Conservation (phyloP, 2,797 vertebrate genomes). For the Ciconia nigra region DNA sequence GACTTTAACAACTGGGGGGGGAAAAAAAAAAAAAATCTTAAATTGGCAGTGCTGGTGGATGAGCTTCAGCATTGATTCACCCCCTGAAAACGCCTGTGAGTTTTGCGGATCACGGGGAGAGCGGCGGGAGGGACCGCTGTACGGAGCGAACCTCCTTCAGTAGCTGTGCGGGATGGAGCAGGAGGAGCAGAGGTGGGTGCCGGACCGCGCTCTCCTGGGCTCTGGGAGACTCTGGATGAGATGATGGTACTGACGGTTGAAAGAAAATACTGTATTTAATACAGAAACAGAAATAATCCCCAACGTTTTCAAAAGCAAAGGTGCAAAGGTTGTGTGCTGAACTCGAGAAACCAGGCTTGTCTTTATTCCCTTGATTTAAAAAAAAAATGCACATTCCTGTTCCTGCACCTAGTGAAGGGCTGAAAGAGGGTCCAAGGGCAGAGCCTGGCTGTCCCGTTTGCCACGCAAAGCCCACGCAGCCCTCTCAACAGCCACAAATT, state of each 20-base stretch:
- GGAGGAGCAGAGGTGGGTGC: background rate
- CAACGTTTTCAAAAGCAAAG: accelerated
- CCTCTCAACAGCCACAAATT: background rate
- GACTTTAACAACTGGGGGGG: background rate
- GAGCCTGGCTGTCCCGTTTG: background rate
- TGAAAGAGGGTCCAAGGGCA: background rate
- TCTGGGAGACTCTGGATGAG: background rate
- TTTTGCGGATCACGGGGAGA: background rate
- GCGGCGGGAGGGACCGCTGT: background rate
- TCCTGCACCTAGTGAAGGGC: background rate
- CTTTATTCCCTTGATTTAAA: background rate
- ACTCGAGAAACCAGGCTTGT: background rate
- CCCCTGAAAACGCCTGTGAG: background rate
- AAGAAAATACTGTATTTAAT: background rate
- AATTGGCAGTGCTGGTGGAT: background rate
- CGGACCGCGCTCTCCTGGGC: accelerated
- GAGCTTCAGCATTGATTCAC: background rate
- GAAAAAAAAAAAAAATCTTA: background rate
- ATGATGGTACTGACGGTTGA: background rate
- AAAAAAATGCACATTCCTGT: accelerated
- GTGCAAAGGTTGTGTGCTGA: accelerated
- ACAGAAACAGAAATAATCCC: background rate
- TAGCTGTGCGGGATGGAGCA: background rate
- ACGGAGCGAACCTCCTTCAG: background rate
- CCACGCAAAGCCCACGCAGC: accelerated